Evolutionary conservation across 2,113 vertebrate species (phyloP), one percentile per base, ranked within the genome.

Genomic region (Myiozetetes cayanensis): DNA sequence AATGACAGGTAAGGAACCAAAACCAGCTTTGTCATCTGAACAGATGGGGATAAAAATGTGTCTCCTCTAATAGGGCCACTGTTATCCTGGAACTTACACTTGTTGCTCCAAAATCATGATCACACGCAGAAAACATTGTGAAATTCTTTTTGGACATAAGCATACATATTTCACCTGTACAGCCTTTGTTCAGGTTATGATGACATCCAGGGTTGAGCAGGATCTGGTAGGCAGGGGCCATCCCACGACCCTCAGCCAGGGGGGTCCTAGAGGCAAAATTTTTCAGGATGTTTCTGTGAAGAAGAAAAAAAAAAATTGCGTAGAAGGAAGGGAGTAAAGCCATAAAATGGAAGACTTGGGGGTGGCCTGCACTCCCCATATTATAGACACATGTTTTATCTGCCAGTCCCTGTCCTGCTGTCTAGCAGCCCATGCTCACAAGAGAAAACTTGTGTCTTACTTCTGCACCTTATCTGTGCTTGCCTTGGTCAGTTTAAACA

Each of bases 401-500:
- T 41, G 28, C 9, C 13, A 37, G 6, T 12, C 6, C 61, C 35
- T 62, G 7, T 50, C 62, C 39, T 47, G 21, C 35, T 37, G 27
- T 50, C 30, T 23, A 0, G 0, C 18, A 66, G 14, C 8, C 19
- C 53, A 20, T 2, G 3, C 9, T 58, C 17, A 11, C 37, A 14
- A 30, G 75, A 58, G n/a, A 72, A 78, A 82, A 79, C 0, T 41
- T 41, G 2, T 53, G 11, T 16, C 20, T 37, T 50, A 10, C 5
- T 81, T 70, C 44, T 81, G 35, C 22, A 28, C 10, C 23, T 44
- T 20, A 52, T 8, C 12, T 67, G 28, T 44, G 33, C n/a, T 59
- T 8, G 16, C 14, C 10, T n/a, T 35, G 11, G 37, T 23, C 43
- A 37, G 8, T n/a, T 59, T 47, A 71, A 58, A 67, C 2, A 2